phyloP scores from a whole-genome alignment of 2,113 vertebrate genomes.

The Podarcis cretensis region DNA sequence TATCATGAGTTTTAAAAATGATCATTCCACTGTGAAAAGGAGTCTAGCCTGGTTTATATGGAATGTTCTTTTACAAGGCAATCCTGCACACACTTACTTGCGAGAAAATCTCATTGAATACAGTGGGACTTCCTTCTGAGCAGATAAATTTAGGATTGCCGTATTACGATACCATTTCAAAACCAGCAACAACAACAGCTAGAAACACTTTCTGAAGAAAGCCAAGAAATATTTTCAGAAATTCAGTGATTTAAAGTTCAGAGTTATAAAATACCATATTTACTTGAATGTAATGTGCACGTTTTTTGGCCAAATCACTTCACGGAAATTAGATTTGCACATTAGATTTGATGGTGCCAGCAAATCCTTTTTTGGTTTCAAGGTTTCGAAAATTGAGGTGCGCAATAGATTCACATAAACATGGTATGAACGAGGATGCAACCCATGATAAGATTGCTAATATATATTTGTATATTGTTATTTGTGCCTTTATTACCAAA shows the following conservation, averaged over 20 bases:
- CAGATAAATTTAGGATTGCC: neutral
- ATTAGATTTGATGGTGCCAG: no score
- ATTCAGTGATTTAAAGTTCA: neutral
- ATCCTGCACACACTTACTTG: no score
- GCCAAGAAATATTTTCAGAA: neutral
- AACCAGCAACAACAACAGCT: neutral
- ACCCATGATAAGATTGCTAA: neutral
- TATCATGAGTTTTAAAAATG: neutral
- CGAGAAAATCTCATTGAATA: no score
- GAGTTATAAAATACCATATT: neutral
- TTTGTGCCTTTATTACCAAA: neutral
- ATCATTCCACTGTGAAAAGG: neutral
- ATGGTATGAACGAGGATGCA: neutral
- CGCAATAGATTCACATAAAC: no score
- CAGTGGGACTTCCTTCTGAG: neutral
- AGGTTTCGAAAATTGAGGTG: no score
- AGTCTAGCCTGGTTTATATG: neutral
- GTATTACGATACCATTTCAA: neutral
- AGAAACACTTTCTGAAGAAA: neutral
- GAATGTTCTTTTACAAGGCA: neutral
- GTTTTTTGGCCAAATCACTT: no score
- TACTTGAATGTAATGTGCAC: no score
- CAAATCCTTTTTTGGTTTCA: no score
- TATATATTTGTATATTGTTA: no score
- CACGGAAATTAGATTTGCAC: no score